phyloP scores from a whole-genome alignment of 2,888 invertebrate genomes.

The Platycheirus rosarum region DNA sequence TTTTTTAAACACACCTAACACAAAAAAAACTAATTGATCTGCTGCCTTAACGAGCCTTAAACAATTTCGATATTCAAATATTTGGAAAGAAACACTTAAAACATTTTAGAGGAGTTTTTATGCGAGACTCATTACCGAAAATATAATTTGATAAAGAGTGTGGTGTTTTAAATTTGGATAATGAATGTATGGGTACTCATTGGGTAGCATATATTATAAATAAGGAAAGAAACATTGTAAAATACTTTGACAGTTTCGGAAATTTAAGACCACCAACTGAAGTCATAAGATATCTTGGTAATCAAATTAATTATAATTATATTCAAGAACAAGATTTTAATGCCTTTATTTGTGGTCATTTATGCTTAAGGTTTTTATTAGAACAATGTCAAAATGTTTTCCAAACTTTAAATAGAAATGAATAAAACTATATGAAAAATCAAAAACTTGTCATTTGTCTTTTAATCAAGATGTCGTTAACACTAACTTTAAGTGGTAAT shows the following conservation, averaged over 20 bases:
- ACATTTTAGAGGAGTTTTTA: not conserved
- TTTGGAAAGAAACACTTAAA: conserved; percentile 8
- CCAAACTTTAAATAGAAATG: not conserved
- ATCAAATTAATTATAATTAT: conserved; percentile 76
- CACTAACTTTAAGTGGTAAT: conserved; percentile 76
- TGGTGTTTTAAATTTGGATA: too few species aligned
- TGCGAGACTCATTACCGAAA: not conserved
- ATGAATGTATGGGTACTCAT: not conserved
- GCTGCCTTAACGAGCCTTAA: not conserved
- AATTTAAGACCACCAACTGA: conserved; percentile 77
- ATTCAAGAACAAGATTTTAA: conserved; percentile 73
- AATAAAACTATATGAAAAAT: not conserved
- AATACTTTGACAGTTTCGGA: conserved; percentile 75
- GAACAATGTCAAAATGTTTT: conserved; percentile 7
- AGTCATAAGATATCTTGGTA: conserved; percentile 76
- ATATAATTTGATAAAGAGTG: too few species aligned
- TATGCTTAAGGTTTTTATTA: conserved; percentile 75
- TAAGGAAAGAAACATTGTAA: not conserved
- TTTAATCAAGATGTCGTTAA: conserved; percentile 75
- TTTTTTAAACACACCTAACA: not conserved
- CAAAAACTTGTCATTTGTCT: conserved; percentile 21
- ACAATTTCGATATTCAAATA: not conserved
- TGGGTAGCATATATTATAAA: not conserved
- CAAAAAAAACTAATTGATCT: conserved; percentile 1
- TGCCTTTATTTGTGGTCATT: conserved; percentile 76